Conservation (phyloP, 2,888 invertebrate genomes). For the Cataglyphis albicans region DNA sequence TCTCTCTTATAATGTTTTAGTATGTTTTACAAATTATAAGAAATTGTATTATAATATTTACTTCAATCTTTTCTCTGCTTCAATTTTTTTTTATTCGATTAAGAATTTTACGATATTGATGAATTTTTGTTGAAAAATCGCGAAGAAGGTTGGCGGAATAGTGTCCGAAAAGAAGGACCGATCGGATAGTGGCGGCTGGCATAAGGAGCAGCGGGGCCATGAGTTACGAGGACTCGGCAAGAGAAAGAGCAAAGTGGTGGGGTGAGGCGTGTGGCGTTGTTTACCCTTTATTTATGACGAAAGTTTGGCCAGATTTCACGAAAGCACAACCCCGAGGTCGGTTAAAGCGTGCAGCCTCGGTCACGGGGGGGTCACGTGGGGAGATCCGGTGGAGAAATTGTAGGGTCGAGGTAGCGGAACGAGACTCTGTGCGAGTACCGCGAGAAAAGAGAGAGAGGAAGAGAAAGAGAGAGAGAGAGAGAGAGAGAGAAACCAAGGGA, state of each 20-base stretch:
- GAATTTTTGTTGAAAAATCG: constrained; percentile 5
- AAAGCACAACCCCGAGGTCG: constrained; percentile 77
- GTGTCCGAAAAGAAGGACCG: constrained; percentile 62
- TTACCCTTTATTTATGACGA: constrained; percentile 85
- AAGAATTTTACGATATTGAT: background rate
- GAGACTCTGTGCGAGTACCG: constrained; percentile 11
- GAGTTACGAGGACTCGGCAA: constrained; percentile 75
- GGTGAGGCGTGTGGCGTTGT: constrained; percentile 76
- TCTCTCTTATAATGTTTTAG: background rate
- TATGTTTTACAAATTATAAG: background rate
- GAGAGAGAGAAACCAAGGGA: background rate
- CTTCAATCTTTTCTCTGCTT: background rate
- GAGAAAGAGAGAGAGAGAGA: background rate
- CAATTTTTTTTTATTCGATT: background rate
- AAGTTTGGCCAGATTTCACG: constrained; percentile 84
- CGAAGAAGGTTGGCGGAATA: background rate
- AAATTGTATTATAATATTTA: background rate
- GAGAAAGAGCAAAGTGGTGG: constrained; percentile 44
- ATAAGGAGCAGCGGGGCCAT: constrained; percentile 67
- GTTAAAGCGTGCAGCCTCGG: constrained; percentile 73
- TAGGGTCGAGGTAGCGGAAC: constrained; percentile 24
- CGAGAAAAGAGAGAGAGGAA: constrained; percentile 4
- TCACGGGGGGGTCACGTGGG: constrained; percentile 60
- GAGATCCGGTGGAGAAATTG: constrained; percentile 44
- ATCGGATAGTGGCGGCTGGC: constrained; percentile 57